Conservation (phyloP, 1,140 invertebrate species). For the Scaptomyza graminum region DNA sequence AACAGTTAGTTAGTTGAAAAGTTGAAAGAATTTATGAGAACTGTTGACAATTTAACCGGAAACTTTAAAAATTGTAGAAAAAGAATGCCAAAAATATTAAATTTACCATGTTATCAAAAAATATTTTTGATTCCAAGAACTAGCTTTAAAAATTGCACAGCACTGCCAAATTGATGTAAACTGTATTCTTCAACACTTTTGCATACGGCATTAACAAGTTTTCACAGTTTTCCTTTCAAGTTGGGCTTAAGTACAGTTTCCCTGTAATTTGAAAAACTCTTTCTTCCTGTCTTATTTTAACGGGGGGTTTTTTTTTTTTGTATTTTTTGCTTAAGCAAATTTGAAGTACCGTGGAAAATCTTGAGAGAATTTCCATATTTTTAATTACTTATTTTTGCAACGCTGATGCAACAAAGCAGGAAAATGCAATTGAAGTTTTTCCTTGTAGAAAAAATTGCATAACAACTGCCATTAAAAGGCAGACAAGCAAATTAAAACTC, state of each 20-base stretch:
- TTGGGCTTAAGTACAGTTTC: background rate
- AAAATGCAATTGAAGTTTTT: slow-evolving; percentile 62
- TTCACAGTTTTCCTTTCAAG: background rate
- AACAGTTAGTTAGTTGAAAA: too few relatives aligned
- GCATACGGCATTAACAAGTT: too few relatives aligned
- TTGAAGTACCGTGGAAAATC: slow-evolving; percentile 1
- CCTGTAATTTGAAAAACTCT: background rate
- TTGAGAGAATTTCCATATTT: slow-evolving; percentile 53
- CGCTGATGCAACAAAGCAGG: slow-evolving; percentile 37
- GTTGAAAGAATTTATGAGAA: too few relatives aligned
- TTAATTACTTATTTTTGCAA: slow-evolving; percentile 65
- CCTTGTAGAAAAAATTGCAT: slow-evolving; percentile 64
- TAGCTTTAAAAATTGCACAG: too few relatives aligned
- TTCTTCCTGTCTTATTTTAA: background rate
- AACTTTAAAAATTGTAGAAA: too few relatives aligned
- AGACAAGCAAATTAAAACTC: slow-evolving; percentile 77
- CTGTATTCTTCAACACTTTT: background rate
- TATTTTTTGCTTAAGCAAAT: background rate
- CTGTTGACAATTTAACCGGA: too few relatives aligned
- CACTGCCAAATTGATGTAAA: too few relatives aligned
- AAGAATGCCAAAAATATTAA: too few relatives aligned
- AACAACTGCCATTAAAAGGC: slow-evolving; percentile 76
- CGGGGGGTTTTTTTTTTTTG: too few relatives aligned
- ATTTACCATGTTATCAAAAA: too few relatives aligned
- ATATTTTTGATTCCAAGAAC: too few relatives aligned